Conservation (phyloP, 30 jellyfish, hydroid and myxozoan genomes). For the Aurelia coerulea region DNA sequence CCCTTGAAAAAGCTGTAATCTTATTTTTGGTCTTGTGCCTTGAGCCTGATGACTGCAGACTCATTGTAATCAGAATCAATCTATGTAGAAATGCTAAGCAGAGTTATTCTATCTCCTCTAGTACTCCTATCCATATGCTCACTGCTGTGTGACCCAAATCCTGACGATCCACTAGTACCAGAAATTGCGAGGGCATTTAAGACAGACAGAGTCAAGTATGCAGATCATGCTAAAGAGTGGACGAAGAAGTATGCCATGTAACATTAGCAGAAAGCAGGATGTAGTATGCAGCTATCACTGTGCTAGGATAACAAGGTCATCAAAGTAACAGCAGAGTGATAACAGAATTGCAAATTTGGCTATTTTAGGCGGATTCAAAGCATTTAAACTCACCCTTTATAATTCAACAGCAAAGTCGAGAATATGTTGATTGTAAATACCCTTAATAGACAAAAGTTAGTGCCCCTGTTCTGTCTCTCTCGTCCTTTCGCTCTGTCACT, state of each 20-base stretch:
- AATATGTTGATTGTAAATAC: slow-evolving; percentile 48
- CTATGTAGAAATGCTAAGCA: no score
- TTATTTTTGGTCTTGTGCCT: no score
- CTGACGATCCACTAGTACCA: slow-evolving; percentile 99
- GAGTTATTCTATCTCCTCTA: background rate
- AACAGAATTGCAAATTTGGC: slow-evolving; percentile 16
- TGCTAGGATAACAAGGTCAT: slow-evolving; percentile 1
- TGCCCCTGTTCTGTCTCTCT: slow-evolving; percentile 31
- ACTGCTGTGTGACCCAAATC: slow-evolving; percentile 97
- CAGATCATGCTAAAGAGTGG: slow-evolving; percentile 90
- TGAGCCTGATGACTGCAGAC: no score
- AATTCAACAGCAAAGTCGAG: slow-evolving; percentile 3
- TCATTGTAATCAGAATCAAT: no score
- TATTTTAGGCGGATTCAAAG: slow-evolving; percentile 47
- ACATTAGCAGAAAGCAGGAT: slow-evolving; percentile 7
- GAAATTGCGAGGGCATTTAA: slow-evolving; percentile 89
- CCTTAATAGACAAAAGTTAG: background rate
- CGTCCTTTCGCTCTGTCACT: background rate
- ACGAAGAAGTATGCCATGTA: slow-evolving; percentile 94
- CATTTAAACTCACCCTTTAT: background rate
- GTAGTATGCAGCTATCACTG: slow-evolving; percentile 23
- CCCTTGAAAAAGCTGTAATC: no score
- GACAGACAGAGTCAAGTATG: slow-evolving; percentile 70
- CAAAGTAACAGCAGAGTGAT: slow-evolving; percentile 22
- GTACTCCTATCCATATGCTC: slow-evolving; percentile 98